phyloP scores from a whole-genome alignment of 2,888 invertebrate genomes.

The Drosophila borealis region DNA sequence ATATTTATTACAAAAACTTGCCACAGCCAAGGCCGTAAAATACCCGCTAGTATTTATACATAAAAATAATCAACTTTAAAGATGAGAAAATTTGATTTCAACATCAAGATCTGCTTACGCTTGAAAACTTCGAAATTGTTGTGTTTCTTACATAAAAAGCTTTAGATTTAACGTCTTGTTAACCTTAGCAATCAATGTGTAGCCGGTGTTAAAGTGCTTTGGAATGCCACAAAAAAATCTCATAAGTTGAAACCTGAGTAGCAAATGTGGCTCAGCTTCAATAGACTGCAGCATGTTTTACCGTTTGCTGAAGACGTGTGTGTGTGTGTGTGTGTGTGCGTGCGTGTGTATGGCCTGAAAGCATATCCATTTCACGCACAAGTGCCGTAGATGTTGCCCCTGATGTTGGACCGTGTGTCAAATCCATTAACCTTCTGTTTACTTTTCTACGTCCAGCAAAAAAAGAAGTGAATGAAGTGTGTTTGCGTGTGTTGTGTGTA shows the following conservation, averaged over 20 bases:
- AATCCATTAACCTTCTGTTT: conserved; percentile 84
- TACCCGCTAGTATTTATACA: no score
- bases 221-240: conserved; percentile 34
- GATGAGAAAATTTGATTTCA: no score
- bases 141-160: no score
- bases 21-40: no score
- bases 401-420: conserved; percentile 77
- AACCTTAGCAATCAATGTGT: conserved; percentile 9
- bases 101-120: no score
- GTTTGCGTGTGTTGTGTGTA: conserved; percentile 21
- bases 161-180: background rate
- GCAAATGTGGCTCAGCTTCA: conserved; percentile 28
- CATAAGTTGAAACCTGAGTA: conserved; percentile 49
- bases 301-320: conserved; percentile 47
- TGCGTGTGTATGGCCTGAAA: conserved; percentile 69
- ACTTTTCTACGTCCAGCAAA: conserved; percentile 78
- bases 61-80: no score
- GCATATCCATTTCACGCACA: conserved; percentile 80
- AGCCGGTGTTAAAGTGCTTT: conserved; percentile 33
- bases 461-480: conserved; percentile 37
- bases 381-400: conserved; percentile 65
- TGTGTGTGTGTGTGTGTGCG: conserved; percentile 33
- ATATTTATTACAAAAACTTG: no score
- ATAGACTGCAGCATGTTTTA: conserved; percentile 51
- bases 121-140: no score